Base-by-base conservation (phyloP, 2,888 invertebrate species). In the Atrina japonica region DNA sequence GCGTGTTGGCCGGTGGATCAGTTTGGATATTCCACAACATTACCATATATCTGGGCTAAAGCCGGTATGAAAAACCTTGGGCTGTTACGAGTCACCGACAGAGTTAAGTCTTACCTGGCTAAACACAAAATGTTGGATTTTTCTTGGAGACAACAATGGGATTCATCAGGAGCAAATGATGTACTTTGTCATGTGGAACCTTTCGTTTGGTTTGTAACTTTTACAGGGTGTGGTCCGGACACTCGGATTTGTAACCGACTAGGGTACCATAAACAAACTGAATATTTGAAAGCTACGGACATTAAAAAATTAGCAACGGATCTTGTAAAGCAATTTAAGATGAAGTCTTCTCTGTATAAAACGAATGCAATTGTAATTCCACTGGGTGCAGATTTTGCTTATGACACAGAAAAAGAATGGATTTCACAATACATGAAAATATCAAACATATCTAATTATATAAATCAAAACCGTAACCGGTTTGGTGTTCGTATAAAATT, bases 141-240 rank as follows among this genome's bases (percentile, higher is more conserved):
- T 87, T 92, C 93, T 35, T 99, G 97, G 91, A 96, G 96, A 0
- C 97, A 88, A 69, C 70, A 94, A 68, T 99, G 98, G 97, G 98
- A 95, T 91, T 93, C 93, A 23, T 92, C 91, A 23, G 95, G 95
- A 0, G 93, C 93, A 66, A 95, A 95, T 0, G 97, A 97, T 81
- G 93, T 98, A 83, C 94, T 97, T 65, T 97, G 97, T 0, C 98
- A 99, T 88, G 94, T 98, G 94, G 98, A 98, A 96, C 99, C 99
- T 0, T 99, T 98, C 91, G 98, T 98, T 91, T 97, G 96, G 1
- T 99, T 99, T 84, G 98, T 98, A 88, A 93, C 98, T 11, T 98
- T 98, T 0, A 98, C 99, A 88, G 97, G 98, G 0, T 99, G 99
- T 88, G 99, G 99, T 0, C 99, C 99, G 0, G 97, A 99, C 91